A percentile compares a stretch with the other conserved stretches of the same genome.
Evolutionary conservation across 1,140 invertebrate species (phyloP).

Genomic region (Semibalanus balanoides): DNA sequence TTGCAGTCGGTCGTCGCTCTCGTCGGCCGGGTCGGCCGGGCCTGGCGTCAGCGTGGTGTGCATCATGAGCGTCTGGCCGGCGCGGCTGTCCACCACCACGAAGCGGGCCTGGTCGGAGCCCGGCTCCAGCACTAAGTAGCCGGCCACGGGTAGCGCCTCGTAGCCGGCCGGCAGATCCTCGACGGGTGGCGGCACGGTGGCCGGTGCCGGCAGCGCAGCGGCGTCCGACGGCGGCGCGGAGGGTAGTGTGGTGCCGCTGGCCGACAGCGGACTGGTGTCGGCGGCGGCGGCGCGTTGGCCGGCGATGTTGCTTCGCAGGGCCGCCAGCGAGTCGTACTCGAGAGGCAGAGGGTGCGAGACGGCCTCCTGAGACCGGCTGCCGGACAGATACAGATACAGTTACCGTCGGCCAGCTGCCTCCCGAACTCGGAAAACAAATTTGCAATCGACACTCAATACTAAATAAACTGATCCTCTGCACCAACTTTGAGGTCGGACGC

Average conservation of each 20-base stretch:
- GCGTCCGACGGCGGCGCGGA: too few species aligned
- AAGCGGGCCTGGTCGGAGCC: not conserved
- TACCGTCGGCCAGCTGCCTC: too few species aligned
- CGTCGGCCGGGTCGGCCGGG: not conserved
- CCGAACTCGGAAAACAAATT: too few species aligned
- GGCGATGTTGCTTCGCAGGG: not conserved
- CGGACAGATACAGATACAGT: not conserved
- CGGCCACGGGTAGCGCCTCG: not conserved
- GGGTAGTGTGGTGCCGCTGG: too few species aligned
- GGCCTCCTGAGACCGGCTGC: not conserved
- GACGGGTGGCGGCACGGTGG: not conserved
- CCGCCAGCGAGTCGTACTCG: not conserved
- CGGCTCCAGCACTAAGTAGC: not conserved
- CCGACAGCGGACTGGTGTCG: not conserved
- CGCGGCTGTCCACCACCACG: not conserved
- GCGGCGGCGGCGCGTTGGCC: too few species aligned
- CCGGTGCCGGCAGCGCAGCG: too few species aligned
- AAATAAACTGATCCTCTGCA: too few species aligned
- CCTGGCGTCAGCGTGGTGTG: not conserved
- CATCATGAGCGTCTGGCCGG: not conserved
- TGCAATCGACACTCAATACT: too few species aligned
- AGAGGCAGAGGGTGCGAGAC: not conserved
- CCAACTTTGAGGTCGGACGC: too few species aligned
- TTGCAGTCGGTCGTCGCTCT: not conserved
- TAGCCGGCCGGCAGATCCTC: not conserved